phyloP scores from a whole-genome alignment of 35 echinoderm and acorn worm species.

The Amphiura filiformis region DNA sequence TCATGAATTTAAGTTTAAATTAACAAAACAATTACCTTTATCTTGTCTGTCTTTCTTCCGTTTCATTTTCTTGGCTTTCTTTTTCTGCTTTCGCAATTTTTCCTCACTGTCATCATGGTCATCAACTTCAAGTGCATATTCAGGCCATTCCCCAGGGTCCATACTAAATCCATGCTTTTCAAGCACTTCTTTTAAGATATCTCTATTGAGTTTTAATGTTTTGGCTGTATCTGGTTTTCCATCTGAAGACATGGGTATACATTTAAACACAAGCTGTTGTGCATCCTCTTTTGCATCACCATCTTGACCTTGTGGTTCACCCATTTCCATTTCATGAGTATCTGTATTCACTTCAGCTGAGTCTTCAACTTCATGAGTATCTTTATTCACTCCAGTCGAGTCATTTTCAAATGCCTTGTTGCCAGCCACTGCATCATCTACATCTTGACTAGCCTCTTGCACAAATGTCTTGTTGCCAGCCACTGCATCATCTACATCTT shows the following conservation, averaged over 20 bases:
- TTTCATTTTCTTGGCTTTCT: conserved; percentile 7
- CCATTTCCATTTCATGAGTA: too few relatives aligned
- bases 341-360: too few relatives aligned
- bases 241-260: not conserved
- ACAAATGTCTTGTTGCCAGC: too few relatives aligned
- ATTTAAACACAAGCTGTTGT: not conserved
- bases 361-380: too few relatives aligned
- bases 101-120: not conserved
- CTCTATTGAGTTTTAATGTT: not conserved
- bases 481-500: too few relatives aligned
- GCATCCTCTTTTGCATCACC: not conserved
- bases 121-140: not conserved
- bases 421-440: too few relatives aligned
- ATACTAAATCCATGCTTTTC: not conserved
- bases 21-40: not conserved
- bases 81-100: not conserved
- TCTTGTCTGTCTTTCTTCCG: not conserved
- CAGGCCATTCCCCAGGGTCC: not conserved
- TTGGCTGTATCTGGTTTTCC: not conserved
- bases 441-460: too few relatives aligned
- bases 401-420: too few relatives aligned
- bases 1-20: too few relatives aligned
- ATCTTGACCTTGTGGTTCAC: too few relatives aligned
- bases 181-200: not conserved
- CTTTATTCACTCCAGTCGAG: too few relatives aligned